These are phyloP conservation scores for Acanthosoma haemorrhoidale DNA, from an alignment of 2,888 invertebrate species.

Conservation along the genomic window DNA sequence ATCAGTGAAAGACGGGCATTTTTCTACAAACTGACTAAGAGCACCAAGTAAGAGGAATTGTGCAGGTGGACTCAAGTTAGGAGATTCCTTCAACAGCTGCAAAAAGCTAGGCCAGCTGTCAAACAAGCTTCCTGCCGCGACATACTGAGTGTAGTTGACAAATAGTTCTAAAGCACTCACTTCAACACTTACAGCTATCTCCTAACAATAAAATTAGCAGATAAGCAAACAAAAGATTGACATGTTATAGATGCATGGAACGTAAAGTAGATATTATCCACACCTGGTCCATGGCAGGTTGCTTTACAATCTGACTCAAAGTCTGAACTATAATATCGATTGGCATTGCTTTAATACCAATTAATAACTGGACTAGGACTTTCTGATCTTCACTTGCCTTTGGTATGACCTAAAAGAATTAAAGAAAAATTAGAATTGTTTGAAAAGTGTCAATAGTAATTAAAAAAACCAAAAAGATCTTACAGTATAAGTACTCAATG, in stretches of 20 bases:
- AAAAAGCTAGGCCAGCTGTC: constrained; percentile 74
- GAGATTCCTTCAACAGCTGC: constrained; percentile 67
- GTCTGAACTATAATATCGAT: constrained; percentile 78
- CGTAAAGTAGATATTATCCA: neutral
- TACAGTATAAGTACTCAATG: constrained; percentile 27
- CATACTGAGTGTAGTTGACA: constrained; percentile 53
- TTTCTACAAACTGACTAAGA: constrained; percentile 75
- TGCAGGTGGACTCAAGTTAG: constrained; percentile 66
- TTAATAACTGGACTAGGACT: constrained; percentile 70
- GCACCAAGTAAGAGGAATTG: constrained; percentile 74
- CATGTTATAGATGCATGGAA: neutral
- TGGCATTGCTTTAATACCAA: constrained; percentile 75
- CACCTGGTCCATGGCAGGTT: constrained; percentile 57
- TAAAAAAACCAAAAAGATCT: neutral
- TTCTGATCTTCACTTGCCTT: constrained; percentile 65
- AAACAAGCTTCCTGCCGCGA: constrained; percentile 61
- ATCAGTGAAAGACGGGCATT: constrained; percentile 65
- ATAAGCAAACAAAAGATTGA: neutral
- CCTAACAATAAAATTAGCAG: constrained; percentile 34
- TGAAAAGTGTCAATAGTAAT: neutral
- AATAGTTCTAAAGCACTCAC: constrained; percentile 78
- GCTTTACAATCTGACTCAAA: constrained; percentile 72
- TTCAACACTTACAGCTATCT: constrained; percentile 60
- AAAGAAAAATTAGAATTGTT: neutral
- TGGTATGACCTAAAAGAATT: constrained; percentile 51